These are phyloP conservation scores for Macrochelys suwanniensis DNA, from an alignment of 2,797 vertebrate species.

Conservation along the genomic window DNA sequence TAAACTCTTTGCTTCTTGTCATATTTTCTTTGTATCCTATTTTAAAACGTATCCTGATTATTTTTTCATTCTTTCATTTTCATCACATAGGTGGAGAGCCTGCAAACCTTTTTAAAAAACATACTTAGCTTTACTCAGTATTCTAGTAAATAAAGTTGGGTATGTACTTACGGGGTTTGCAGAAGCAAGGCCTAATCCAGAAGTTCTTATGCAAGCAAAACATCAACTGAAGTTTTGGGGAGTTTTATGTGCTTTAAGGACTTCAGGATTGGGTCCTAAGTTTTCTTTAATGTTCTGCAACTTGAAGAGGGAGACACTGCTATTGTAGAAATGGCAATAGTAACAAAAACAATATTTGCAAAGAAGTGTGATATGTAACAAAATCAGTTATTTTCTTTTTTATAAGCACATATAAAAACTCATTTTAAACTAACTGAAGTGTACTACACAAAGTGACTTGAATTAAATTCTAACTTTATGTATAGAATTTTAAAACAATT, in stretches of 20 bases:
- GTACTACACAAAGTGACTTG: no score
- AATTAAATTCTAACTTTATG: not conserved
- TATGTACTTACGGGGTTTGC: no score
- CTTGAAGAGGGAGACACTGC: conserved; percentile 37
- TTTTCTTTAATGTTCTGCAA: not conserved
- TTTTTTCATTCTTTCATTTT: not conserved
- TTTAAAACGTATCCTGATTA: not conserved
- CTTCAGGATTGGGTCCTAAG: not conserved
- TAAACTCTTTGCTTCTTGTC: no score
- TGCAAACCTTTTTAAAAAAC: not conserved
- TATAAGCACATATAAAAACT: not conserved
- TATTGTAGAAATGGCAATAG: conserved; percentile 17
- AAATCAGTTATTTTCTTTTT: not conserved
- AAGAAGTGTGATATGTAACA: not conserved
- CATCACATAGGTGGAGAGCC: not conserved
- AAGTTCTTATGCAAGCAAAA: not conserved
- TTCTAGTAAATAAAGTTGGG: not conserved
- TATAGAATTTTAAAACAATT: not conserved
- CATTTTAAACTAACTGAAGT: not conserved
- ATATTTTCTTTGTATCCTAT: no score
- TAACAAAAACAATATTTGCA: not conserved
- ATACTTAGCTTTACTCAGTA: not conserved
- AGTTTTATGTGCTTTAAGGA: not conserved
- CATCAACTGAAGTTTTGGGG: not conserved
- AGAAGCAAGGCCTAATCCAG: not conserved